Conservation (phyloP, 1,140 invertebrate species). For the Drosophila parabipectinata region DNA sequence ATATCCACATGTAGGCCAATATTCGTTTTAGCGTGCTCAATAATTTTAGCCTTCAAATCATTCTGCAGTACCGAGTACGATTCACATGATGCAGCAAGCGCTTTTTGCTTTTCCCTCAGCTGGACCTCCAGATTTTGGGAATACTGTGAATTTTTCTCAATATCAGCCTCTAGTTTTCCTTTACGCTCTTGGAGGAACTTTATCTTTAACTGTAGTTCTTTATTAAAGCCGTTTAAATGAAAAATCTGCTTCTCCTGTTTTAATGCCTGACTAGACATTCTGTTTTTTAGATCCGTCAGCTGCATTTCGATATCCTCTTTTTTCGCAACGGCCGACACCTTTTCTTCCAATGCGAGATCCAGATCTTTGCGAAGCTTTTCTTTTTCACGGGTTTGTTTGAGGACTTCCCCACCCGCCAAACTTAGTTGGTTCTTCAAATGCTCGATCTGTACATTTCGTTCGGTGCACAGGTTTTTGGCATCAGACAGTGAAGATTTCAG, state of each 20-base stretch:
- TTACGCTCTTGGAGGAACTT: conserved; percentile 29
- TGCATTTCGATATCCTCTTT: neutral
- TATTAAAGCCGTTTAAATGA: conserved; percentile 18
- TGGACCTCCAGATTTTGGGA: conserved; percentile 8
- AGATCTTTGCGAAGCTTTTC: conserved; percentile 21
- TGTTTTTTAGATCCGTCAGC: conserved; percentile 17
- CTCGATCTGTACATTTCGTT: neutral
- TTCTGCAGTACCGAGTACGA: neutral
- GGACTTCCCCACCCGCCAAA: neutral
- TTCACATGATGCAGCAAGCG: neutral
- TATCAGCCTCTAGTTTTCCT: conserved; percentile 14
- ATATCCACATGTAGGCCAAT: neutral
- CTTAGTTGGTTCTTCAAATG: neutral
- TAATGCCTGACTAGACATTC: conserved; percentile 8
- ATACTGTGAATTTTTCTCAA: conserved; percentile 33
- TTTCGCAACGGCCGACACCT: neutral
- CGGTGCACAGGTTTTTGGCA: neutral
- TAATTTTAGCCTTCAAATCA: neutral
- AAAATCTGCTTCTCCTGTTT: conserved; percentile 19
- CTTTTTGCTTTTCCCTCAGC: conserved; percentile 29
- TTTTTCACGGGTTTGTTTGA: neutral
- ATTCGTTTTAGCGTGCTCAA: neutral
- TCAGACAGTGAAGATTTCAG: neutral
- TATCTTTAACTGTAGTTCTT: conserved; percentile 42
- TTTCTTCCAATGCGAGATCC: neutral